These are phyloP conservation scores for Octodon degus DNA, from an alignment of 2,113 vertebrate species.

Conservation along the genomic window DNA sequence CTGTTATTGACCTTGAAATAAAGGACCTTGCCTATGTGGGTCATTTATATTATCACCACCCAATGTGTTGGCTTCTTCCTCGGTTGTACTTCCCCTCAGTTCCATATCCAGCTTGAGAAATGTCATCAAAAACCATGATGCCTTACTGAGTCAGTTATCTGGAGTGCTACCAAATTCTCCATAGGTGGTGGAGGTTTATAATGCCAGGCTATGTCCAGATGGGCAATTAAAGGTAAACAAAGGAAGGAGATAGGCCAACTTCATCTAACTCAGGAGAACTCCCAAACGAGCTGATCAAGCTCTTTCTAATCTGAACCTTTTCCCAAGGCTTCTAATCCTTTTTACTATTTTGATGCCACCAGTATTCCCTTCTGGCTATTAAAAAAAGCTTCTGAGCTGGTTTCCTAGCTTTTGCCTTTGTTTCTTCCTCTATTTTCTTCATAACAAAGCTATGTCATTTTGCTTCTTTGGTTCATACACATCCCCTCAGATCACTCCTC, in stretches of 20 bases:
- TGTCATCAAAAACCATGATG: conserved; percentile 23
- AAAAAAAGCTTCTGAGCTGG: background rate
- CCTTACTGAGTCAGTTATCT: background rate
- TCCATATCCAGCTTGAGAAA: conserved; percentile 42
- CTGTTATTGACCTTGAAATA: background rate
- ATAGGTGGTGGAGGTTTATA: conserved; percentile 49
- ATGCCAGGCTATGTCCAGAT: conserved; percentile 51
- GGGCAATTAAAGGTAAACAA: conserved; percentile 71
- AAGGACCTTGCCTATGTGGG: background rate
- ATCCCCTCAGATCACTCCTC: background rate
- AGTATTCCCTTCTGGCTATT: background rate
- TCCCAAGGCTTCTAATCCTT: background rate
- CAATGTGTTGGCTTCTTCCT: background rate
- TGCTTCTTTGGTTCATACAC: background rate
- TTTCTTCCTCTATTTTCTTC: background rate
- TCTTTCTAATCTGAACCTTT: background rate
- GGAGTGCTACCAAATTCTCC: conserved; percentile 56
- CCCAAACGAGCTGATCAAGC: conserved; percentile 25
- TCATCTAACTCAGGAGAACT: background rate
- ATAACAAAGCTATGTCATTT: background rate
- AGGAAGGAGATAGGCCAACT: conserved; percentile 31
- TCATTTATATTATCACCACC: background rate
- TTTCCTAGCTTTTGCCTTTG: background rate
- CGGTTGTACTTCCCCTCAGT: background rate
- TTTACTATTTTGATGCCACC: background rate